Percentiles rank a stretch among this genome's conserved stretches.
These are phyloP conservation scores for Eulithis testata DNA, from an alignment of 2,888 invertebrate genomes.

Conservation along the genomic window DNA sequence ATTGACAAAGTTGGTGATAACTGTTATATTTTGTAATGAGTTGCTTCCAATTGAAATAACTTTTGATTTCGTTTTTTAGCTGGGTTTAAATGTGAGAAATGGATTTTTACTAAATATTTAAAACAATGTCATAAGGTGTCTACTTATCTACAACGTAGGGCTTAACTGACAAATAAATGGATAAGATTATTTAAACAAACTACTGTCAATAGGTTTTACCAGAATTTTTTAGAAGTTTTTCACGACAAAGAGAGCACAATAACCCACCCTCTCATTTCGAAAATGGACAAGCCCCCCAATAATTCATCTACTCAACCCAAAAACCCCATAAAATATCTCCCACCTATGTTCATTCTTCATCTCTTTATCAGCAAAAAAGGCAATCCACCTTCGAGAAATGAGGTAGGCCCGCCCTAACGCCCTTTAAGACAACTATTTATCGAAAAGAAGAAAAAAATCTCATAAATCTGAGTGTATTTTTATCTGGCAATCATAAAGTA, in stretches of 20 bases:
- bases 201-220: background rate
- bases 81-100: too few species aligned
- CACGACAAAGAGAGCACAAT: constrained; percentile 11
- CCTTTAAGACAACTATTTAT: constrained; percentile 82
- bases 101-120: too few species aligned
- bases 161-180: too few species aligned
- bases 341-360: constrained; percentile 73
- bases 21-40: constrained; percentile 23
- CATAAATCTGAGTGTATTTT: constrained; percentile 75
- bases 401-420: constrained; percentile 65
- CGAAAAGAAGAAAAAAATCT: constrained; percentile 61
- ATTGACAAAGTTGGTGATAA: constrained; percentile 33
- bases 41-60: constrained; percentile 2
- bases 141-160: too few species aligned
- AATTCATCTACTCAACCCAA: constrained; percentile 59
- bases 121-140: too few species aligned
- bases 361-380: constrained; percentile 76
- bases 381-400: constrained; percentile 77
- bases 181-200: background rate
- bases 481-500: constrained; percentile 75
- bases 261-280: constrained; percentile 27
- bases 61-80: background rate
- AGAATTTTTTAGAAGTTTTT: background rate
- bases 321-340: constrained; percentile 61
- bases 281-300: constrained; percentile 42